Conservation (phyloP, 2,797 vertebrate species). For the Pteronotus mesoamericanus region DNA sequence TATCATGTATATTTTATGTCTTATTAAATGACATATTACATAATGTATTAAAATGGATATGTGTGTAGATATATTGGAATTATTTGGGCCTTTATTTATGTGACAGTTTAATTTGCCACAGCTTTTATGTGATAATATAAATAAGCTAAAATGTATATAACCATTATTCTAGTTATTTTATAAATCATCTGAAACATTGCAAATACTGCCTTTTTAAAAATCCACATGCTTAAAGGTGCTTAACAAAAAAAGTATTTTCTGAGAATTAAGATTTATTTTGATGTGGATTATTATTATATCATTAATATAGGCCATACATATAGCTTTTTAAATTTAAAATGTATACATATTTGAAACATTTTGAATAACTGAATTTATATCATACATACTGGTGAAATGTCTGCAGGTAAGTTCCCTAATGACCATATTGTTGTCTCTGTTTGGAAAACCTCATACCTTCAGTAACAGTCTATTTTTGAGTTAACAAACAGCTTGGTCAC, state of each 20-base stretch:
- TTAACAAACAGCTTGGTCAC: slow-evolving; percentile 31
- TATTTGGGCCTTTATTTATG: neutral
- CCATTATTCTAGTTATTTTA: neutral
- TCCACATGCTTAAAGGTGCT: neutral
- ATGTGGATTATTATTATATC: neutral
- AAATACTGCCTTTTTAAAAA: neutral
- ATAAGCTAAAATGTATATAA: neutral
- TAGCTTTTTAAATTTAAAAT: neutral
- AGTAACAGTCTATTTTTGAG: slow-evolving; percentile 49
- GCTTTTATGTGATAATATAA: neutral
- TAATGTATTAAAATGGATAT: neutral
- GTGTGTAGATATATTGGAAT: neutral
- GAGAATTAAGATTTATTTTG: neutral
- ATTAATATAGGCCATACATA: neutral
- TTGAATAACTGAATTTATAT: neutral
- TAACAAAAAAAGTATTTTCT: neutral
- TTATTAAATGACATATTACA: neutral
- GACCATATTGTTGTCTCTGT: neutral
- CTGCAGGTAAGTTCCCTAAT: neutral
- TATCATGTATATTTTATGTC: neutral
- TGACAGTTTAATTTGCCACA: neutral
- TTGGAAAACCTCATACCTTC: neutral
- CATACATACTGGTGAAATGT: neutral
- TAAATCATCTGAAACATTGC: neutral
- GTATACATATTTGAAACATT: neutral